Evolutionary conservation across 2,888 invertebrate species (phyloP), one percentile per base, ranked within the genome.

Genomic region (Dromius quadrimaculatus): DNA sequence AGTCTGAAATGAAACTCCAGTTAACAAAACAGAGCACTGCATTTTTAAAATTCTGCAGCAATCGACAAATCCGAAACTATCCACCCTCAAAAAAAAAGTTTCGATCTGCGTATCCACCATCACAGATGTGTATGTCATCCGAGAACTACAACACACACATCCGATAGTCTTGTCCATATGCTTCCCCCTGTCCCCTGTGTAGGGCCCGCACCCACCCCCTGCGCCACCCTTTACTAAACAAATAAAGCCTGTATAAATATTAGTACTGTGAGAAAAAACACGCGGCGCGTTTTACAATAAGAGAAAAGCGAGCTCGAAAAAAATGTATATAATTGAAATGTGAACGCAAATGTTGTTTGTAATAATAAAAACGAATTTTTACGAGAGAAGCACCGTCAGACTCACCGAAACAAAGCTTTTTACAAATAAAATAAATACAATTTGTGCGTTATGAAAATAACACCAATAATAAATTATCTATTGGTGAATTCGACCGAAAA

Each of bases 301-400:
- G 36, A 62, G 69, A 70, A 61, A 70, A 19, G 36, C 69, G 34
- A 32, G 28, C 43, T 15, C 13, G 41, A 61, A 70, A 70, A 79
- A 80, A 79, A 80, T 80, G 80, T 79, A 79, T 77, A 79, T 81
- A 81, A 81, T 81, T 80, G 80, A 80, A 80, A 78, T 78, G 77
- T 77, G 79, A 78, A 80, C 79, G 78, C 80, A 80, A 80, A 81
- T 81, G 80, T 81, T 82, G 80, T 81, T 81, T 80, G 80, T 81
- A 79, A 81, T 81, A 81, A 82, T 82, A 81, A 81, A 81, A 80
- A 81, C 78, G 80, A 81, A 81, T 81, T 82, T 82, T 82, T 81
- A 80, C 80, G 79, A 80, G 80, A 79, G 80, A 28, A 41, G 22
- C 43, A 9, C 41, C 19, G 41, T 22, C 45, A 45, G 47, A 34